phyloP scores from a whole-genome alignment of 2,888 invertebrate genomes.

The Pristionchus exspectatus region DNA sequence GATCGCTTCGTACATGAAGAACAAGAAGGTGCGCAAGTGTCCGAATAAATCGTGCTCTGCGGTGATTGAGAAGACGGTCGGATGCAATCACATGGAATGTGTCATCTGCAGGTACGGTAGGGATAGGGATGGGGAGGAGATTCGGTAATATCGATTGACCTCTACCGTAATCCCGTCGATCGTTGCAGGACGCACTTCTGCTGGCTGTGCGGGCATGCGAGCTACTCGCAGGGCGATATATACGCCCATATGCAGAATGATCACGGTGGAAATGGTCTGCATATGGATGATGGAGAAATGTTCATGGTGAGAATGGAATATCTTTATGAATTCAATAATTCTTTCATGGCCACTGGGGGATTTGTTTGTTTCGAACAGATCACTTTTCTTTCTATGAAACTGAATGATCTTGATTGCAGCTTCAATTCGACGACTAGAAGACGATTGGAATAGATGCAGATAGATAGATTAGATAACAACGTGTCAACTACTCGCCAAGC shows the following conservation, averaged over 20 bases:
- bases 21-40: conserved; percentile 48
- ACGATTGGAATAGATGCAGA: background rate
- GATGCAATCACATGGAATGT: conserved; percentile 50
- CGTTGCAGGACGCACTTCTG: conserved; percentile 49
- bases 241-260: conserved; percentile 42
- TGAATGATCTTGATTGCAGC: background rate
- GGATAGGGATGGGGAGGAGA: background rate
- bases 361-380: background rate
- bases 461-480: background rate
- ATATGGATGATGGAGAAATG: conserved; percentile 40
- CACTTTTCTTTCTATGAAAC: background rate
- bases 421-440: conserved; percentile 31
- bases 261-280: conserved; percentile 39
- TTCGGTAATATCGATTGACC: background rate
- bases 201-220: conserved; percentile 21
- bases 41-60: conserved; percentile 23
- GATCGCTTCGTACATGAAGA: conserved; percentile 13
- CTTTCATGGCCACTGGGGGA: background rate
- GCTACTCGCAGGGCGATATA: conserved; percentile 1
- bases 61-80: conserved; percentile 35
- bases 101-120: conserved; percentile 36
- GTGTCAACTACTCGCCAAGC: background rate
- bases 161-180: background rate
- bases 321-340: background rate
- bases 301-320: conserved; percentile 14